Base-by-base conservation (phyloP, 2,888 invertebrate species). In the Hoplodrina blanda region DNA sequence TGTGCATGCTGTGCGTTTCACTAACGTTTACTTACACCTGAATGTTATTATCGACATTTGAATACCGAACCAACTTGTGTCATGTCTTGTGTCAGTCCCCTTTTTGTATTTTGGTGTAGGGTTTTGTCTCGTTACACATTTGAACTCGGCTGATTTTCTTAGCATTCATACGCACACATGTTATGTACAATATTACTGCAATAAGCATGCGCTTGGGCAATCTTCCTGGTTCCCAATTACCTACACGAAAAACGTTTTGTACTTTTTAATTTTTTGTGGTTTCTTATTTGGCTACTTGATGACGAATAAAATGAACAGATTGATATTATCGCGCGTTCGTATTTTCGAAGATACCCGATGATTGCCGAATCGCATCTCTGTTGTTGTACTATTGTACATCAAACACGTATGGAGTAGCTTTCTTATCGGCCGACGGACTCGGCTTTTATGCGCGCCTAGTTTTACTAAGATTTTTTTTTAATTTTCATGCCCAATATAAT, bases 401-500 rank as follows among this genome's bases (percentile, higher is more conserved):
- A 3, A 62, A 78, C 41, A 60, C n/a, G 4, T 59, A n/a, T 25
- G 25, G 25, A 25, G 25, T 46, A 49, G 74, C 66, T 65, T 68
- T 25, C 33, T 37, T 62, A 62, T 62, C 80, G 80, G 50, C 62
- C 80, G 62, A 76, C 52, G 65, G 74, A 79, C 56, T 49, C 59
- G 65, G 80, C 80, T 80, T 69, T 53, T 49, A 69, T 60, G 62
- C 76, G 76, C 76, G 62, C 60, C 25, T 68, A 80, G 76, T 49
- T 46, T 55, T 53, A 44, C 17, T 60, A 17, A 30, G 37, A n/a
- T 17, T 60, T 30, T 20, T 15, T 44, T 62, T 57, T 52, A 37
- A 44, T 41, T 41, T 30, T 46, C 4, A 7, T 30, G 69, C 67
- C 62, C 68, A 46, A 57, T 30, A n/a, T 80, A 67, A 75, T 75